These are phyloP conservation scores for Eupithecia insigniata DNA, from an alignment of 2,888 invertebrate species.

Conservation along the genomic window DNA sequence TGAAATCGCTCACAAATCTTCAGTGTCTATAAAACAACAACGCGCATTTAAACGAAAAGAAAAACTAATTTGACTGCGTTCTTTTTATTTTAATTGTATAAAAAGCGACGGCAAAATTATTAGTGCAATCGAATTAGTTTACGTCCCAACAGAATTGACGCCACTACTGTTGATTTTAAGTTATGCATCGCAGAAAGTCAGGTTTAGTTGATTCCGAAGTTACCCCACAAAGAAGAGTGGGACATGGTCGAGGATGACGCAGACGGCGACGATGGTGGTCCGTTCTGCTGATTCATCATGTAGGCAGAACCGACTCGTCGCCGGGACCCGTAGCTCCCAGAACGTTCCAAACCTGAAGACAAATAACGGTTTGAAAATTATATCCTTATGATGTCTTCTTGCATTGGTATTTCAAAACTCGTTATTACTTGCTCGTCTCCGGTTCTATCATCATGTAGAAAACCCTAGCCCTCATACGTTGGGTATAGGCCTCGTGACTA, in stretches of 20 bases:
- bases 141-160: background rate
- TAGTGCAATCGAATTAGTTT: background rate
- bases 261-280: slow-evolving; percentile 53
- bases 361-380: background rate
- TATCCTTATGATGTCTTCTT: background rate
- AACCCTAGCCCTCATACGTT: background rate
- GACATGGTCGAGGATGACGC: slow-evolving; percentile 53
- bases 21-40: background rate
- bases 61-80: background rate
- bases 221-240: slow-evolving; percentile 58
- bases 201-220: slow-evolving; percentile 54
- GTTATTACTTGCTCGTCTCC: no score
- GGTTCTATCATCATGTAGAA: background rate
- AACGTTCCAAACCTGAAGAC: slow-evolving; percentile 55
- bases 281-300: slow-evolving; percentile 45
- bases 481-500: background rate
- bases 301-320: slow-evolving; percentile 59
- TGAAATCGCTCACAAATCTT: no score
- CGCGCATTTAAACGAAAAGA: background rate
- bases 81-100: background rate
- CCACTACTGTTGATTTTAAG: background rate
- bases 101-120: background rate
- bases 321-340: slow-evolving; percentile 57
- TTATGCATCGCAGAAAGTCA: background rate
- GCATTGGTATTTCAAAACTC: no score